Percentiles rank a stretch among this genome's conserved stretches.
phyloP scores from a whole-genome alignment of 2,113 vertebrate genomes.

The Epinephelus fuscoguttatus region DNA sequence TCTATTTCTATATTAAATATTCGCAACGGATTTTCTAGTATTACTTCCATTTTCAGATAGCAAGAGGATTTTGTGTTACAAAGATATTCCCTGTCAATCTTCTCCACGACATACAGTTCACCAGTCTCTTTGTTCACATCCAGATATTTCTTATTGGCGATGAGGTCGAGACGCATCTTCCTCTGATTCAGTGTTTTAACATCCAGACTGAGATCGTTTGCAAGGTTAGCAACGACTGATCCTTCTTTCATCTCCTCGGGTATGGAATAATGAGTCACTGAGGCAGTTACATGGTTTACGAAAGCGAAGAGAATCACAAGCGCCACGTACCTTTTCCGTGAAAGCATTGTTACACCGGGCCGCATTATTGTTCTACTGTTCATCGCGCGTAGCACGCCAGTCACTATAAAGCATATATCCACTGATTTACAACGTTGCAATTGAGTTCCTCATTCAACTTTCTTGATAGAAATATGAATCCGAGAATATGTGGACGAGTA shows the following conservation, averaged over 20 bases:
- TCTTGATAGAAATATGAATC: too few relatives aligned
- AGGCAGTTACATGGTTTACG: too few relatives aligned
- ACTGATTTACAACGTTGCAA: too few relatives aligned
- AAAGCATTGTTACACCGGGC: not conserved
- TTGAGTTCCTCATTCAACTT: too few relatives aligned
- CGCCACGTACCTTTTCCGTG: slow-evolving; percentile 23
- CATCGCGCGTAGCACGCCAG: fast-evolving
- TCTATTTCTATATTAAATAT: slow-evolving; percentile 84
- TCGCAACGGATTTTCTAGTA: slow-evolving; percentile 78
- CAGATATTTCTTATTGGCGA: slow-evolving; percentile 78
- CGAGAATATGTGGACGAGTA: too few relatives aligned
- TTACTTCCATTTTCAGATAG: slow-evolving; percentile 82
- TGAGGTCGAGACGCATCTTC: slow-evolving; percentile 71
- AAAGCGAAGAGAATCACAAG: not conserved
- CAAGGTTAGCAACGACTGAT: slow-evolving; percentile 83
- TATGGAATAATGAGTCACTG: slow-evolving; percentile 80
- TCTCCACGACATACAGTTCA: slow-evolving; percentile 81
- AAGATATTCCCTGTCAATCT: slow-evolving; percentile 83
- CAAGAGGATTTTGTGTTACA: slow-evolving; percentile 55
- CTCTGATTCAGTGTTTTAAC: slow-evolving; percentile 69
- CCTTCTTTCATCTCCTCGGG: slow-evolving; percentile 84
- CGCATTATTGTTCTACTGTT: not conserved
- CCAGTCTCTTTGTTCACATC: slow-evolving; percentile 87
- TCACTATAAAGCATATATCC: too few relatives aligned
- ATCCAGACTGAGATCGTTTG: slow-evolving; percentile 83